These are phyloP conservation scores for Rhinolophus ferrumequinum DNA, from an alignment of 2,113 vertebrate genomes.

Conservation along the genomic window DNA sequence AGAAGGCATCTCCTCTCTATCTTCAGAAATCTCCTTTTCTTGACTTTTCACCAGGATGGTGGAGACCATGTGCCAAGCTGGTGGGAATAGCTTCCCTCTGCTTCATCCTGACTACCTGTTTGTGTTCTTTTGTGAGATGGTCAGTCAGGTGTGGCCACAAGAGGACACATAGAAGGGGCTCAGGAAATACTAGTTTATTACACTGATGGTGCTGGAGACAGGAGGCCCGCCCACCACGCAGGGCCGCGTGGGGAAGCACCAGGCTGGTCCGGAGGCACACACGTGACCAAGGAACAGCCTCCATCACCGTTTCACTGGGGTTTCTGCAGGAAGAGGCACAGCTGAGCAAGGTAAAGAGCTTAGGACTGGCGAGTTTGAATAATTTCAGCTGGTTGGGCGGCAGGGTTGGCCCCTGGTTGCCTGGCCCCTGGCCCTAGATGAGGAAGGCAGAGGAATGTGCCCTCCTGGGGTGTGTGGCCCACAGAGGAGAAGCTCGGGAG, in stretches of 20 bases:
- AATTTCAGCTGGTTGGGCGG: background rate
- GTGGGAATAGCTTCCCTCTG: fast-evolving
- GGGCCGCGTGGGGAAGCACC: background rate
- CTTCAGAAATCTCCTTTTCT: background rate
- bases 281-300: background rate
- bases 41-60: background rate
- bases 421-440: background rate
- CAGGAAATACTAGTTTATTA: background rate
- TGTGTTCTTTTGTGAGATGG: background rate
- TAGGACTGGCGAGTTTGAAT: too few species aligned
- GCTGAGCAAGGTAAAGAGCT: background rate
- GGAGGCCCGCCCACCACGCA: fast-evolving
- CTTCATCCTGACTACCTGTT: background rate
- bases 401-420: fast-evolving
- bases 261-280: background rate
- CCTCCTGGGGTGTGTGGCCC: fast-evolving
- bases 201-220: background rate
- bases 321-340: background rate
- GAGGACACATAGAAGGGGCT: background rate
- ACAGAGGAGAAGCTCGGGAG: background rate
- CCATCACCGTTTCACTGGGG: fast-evolving
- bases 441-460: too few species aligned
- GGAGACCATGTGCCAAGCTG: too few species aligned
- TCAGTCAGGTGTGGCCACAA: background rate
- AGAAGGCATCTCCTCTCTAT: background rate